Conservation (phyloP, 2,797 vertebrate genomes). For the Nannoperca obscura region DNA sequence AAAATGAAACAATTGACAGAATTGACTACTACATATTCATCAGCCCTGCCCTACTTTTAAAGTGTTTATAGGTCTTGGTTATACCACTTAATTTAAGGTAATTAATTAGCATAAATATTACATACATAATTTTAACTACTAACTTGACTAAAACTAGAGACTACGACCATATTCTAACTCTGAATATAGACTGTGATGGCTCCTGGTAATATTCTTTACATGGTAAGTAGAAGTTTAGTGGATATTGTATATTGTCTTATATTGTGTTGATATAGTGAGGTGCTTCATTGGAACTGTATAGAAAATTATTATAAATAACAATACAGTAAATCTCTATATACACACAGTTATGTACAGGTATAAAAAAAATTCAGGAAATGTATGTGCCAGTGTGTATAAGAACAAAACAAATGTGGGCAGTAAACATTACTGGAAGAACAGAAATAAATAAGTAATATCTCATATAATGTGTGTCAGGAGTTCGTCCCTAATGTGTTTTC, state of each 20-base stretch:
- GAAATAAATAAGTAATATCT: neutral
- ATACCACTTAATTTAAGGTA: neutral
- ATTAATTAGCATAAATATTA: neutral
- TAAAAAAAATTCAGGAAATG: neutral
- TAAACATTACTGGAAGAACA: neutral
- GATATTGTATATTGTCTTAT: neutral
- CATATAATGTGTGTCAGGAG: neutral
- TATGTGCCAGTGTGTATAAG: neutral
- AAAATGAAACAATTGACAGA: neutral
- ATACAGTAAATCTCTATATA: neutral
- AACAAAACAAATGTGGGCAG: neutral
- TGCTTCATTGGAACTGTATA: too few species aligned
- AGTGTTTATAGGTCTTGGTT: neutral
- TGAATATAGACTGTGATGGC: neutral
- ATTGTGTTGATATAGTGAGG: neutral
- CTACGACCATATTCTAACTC: fast-evolving
- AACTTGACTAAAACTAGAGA: neutral
- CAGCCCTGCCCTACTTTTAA: neutral
- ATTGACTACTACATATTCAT: neutral
- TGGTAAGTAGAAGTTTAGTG: neutral
- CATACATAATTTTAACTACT: neutral
- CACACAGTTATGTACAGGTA: neutral
- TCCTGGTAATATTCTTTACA: neutral
- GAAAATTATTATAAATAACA: neutral
- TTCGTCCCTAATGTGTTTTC: neutral